Conservation (phyloP, 2,113 vertebrate genomes). For the Dicerorhinus sumatrensis region DNA sequence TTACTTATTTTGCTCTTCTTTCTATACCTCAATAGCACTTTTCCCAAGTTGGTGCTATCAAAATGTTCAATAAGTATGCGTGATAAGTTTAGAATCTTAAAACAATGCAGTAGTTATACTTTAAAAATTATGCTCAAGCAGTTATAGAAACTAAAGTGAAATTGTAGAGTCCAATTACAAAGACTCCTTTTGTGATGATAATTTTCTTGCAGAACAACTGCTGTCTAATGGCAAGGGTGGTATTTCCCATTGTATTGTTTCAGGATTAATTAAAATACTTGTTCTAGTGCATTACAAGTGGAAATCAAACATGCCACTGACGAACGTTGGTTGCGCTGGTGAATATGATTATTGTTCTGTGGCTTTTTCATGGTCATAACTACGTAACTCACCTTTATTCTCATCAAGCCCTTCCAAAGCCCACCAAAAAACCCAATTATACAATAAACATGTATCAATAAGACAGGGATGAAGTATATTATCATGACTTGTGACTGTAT, state of each 20-base stretch:
- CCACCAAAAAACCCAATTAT: background rate
- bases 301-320: background rate
- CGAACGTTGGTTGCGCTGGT: background rate
- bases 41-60: background rate
- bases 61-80: background rate
- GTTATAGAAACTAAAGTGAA: constrained; percentile 50
- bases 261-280: constrained; percentile 67
- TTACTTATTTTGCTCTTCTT: background rate
- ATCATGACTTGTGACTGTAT: background rate
- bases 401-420: background rate
- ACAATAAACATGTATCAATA: background rate
- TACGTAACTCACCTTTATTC: background rate
- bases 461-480: background rate
- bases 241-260: background rate
- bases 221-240: background rate
- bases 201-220: constrained; percentile 36
- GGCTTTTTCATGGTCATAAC: background rate
- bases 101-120: background rate
- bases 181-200: constrained; percentile 42
- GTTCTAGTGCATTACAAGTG: background rate
- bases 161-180: constrained; percentile 29
- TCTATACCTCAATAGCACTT: background rate
- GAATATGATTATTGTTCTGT: background rate
- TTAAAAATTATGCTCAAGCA: background rate
- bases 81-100: background rate